phyloP scores from a whole-genome alignment of 2,888 invertebrate genomes.

The Spodoptera exigua region DNA sequence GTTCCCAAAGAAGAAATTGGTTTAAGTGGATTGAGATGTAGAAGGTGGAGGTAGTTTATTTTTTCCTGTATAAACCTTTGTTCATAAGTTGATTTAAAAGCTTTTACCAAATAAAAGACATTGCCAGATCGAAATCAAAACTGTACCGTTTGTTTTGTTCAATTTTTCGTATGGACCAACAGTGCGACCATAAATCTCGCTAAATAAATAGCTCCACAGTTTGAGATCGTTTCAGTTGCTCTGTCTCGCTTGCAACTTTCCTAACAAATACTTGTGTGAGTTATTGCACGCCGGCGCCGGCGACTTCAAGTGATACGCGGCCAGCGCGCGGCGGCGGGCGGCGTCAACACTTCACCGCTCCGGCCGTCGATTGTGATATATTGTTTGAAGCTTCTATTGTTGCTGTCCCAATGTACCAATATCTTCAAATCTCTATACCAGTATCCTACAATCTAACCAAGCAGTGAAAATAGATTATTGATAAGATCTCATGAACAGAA shows the following conservation, averaged over 20 bases:
- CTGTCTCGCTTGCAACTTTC: conserved; percentile 52
- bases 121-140: conserved; percentile 25
- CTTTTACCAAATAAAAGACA: conserved; percentile 33
- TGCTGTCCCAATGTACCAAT: no score
- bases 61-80: conserved; percentile 13
- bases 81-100: conserved; percentile 34
- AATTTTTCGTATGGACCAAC: conserved; percentile 30
- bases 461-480: no score
- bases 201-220: conserved; percentile 57
- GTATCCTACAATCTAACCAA: no score
- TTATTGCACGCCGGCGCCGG: conserved; percentile 48
- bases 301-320: conserved; percentile 35
- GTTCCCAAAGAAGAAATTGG: no score
- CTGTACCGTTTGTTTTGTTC: conserved; percentile 41
- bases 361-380: no score
- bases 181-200: conserved; percentile 49
- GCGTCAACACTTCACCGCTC: no score
- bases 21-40: no score
- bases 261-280: conserved; percentile 60
- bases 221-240: conserved; percentile 48
- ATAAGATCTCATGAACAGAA: no score
- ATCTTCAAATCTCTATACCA: no score
- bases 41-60: neutral
- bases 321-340: no score
- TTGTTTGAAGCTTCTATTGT: no score